Base-by-base conservation (phyloP, 2,888 invertebrate genomes). In the Cephalotes varians region DNA sequence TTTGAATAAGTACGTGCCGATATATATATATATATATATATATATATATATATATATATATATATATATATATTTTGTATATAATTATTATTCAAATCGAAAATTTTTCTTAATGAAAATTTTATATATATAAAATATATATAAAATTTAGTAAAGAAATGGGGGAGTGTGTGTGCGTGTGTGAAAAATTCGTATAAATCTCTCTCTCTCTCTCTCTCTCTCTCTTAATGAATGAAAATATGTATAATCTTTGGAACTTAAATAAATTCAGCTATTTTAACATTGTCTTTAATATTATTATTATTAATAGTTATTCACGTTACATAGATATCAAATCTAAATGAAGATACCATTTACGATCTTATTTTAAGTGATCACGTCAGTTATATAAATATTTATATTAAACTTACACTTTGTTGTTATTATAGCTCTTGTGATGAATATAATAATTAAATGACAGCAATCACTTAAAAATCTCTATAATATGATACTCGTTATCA, bases 391-490 rank as follows among this genome's bases (percentile, higher is more conserved):
- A 56, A 40, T 56, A 71, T 71, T 71, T n/a, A 25, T 56, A 40
- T 72, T 58, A 73, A 73, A 73, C 6, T 72, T 58, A 72, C n/a
- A 44, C n/a, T 58, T 44, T 73, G 31, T 71, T 37, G 25, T 49
- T 56, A 56, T 40, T n/a, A n/a, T 28, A 56, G n/a, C 28, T 44
- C 31, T 58, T 9, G 10, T 28, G 51, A 51, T 34, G 18, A 7
- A 72, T 56, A 44, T 15, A 25, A 73, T 58, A 56, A 56, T 18
- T 58, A 44, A 34, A 25, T 85, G 56, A 74, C 80, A 85, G 87
- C 60, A 79, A 81, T 58, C 60, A 71, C 54, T 85, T 69, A 85
- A 86, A 84, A 40, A 71, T 25, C 77, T 69, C 54, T 74, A n/a
- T n/a, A n/a, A 80, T 74, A 83, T 72, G 54, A 81, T 81, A 60